Base-by-base conservation (phyloP, 2,888 invertebrate species). In the Cyclophora punctaria region DNA sequence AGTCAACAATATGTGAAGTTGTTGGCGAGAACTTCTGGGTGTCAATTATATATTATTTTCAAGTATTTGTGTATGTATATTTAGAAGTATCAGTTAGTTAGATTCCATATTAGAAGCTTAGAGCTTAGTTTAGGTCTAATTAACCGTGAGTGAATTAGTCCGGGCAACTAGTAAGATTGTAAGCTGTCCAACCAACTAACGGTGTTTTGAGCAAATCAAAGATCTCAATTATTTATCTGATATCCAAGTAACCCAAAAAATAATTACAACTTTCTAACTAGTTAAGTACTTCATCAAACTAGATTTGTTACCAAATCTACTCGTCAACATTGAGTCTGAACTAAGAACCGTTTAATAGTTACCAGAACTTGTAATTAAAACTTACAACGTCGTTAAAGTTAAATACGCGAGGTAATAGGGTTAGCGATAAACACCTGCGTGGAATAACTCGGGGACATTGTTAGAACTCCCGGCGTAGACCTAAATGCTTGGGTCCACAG, bases 351-450 rank as follows among this genome's bases (percentile, higher is more conserved):
- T 51, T 20, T 58, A 62, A 57, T 63, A 58, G 66, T 62, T 60
- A 48, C 55, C 55, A 57, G 20, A 64, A 59, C 55, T 60, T 63
- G 66, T 58, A 69, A 69, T 69, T 67, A 67, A 68, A 68, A 69
- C 61, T 69, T 69, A 57, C 51, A 49, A 48, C 54, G 53, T 47
- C 53, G 49, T 49, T 57, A 55, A 51, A 50, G 50, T 54, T 56
- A 57, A 58, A 58, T 55, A 57, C 51, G 54, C 51, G 45, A 52
- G 56, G 51, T 52, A 58, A 58, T 60, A 55, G 49, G 50, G 51
- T 54, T 49, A 37, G 47, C 55, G 53, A 59, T 51, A 56, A 59
- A 58, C 55, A 56, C 56, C 49, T 56, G 52, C 35, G 4, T 37
- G 4, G 40, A 45, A 34, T 34, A 48, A 48, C 48, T 49, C 40